Evolutionary conservation across 1,140 invertebrate genomes (phyloP).

Genomic region (Potamilus streckersoni): DNA sequence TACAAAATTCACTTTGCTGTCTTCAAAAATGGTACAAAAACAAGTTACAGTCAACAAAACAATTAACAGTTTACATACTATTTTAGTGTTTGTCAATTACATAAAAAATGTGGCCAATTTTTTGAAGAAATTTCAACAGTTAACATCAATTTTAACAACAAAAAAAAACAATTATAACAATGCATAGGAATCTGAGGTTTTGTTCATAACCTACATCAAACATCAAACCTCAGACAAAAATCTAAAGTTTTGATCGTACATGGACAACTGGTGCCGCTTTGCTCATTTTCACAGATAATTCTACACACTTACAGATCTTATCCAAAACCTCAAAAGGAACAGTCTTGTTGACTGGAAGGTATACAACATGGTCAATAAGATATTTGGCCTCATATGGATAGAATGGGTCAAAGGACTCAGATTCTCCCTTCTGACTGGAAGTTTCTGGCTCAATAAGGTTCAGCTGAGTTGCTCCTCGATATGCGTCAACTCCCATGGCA

Average conservation of each 20-base stretch:
- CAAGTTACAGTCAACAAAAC: too few relatives aligned
- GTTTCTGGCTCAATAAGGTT: conserved; percentile 59
- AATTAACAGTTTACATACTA: too few relatives aligned
- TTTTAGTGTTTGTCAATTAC: too few relatives aligned
- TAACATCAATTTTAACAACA: too few relatives aligned
- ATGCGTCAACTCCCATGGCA: conserved; percentile 65
- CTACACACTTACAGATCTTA: conserved; percentile 48
- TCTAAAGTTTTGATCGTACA: conserved; percentile 34
- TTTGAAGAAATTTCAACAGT: too few relatives aligned
- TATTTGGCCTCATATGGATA: conserved; percentile 65
- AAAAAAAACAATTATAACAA: too few relatives aligned
- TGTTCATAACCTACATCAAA: too few relatives aligned
- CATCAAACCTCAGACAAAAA: too few relatives aligned
- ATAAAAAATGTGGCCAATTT: too few relatives aligned
- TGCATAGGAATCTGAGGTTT: too few relatives aligned
- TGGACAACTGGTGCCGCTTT: conserved; percentile 36
- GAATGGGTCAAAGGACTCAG: conserved; percentile 29
- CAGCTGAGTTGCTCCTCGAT: conserved; percentile 66
- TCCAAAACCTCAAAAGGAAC: conserved; percentile 64
- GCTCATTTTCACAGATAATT: conserved; percentile 34
- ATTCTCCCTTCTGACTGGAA: neutral
- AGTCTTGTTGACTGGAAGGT: conserved; percentile 64
- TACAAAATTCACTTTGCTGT: too few relatives aligned
- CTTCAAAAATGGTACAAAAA: too few relatives aligned
- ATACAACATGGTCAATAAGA: conserved; percentile 66